These are phyloP conservation scores for Rhodeus uyekii DNA, from an alignment of 2,797 vertebrate species.

Conservation along the genomic window DNA sequence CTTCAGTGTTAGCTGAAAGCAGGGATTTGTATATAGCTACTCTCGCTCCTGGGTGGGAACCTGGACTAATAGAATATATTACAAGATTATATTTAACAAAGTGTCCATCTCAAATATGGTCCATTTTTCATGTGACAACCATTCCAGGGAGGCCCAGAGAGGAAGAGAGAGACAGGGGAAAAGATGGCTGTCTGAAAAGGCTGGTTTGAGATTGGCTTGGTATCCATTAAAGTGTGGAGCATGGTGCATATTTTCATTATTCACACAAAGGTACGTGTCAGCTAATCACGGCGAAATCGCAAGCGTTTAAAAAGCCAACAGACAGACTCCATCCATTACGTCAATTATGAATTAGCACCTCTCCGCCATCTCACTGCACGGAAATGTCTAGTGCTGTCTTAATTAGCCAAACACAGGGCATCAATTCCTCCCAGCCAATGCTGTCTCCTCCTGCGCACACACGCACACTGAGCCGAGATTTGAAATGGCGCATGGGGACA, in stretches of 20 bases:
- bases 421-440: constrained; percentile 72
- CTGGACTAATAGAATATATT: constrained; percentile 55
- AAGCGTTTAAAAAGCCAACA: constrained; percentile 85
- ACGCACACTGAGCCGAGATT: constrained; percentile 59
- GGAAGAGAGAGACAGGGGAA: constrained; percentile 73
- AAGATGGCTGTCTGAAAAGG: constrained; percentile 55
- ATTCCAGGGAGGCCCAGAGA: constrained; percentile 80
- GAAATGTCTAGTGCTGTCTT: constrained; percentile 84
- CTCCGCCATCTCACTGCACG: constrained; percentile 77
- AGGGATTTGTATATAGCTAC: constrained; percentile 29
- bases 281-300: constrained; percentile 85
- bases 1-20: constrained; percentile 33
- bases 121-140: constrained; percentile 83
- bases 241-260: constrained; percentile 80
- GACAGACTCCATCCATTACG: constrained; percentile 89
- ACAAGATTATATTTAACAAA: constrained; percentile 75
- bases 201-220: constrained; percentile 79
- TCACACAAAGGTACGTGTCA: constrained; percentile 83
- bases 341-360: constrained; percentile 90
- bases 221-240: constrained; percentile 76
- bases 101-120: constrained; percentile 79
- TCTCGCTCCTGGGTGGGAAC: constrained; percentile 48
- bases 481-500: constrained; percentile 75
- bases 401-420: constrained; percentile 82
- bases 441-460: constrained; percentile 57